Evolutionary conservation across 2,888 invertebrate genomes (phyloP), one percentile per base, ranked within the genome.

Genomic region (Zaprionus lineosus): DNA sequence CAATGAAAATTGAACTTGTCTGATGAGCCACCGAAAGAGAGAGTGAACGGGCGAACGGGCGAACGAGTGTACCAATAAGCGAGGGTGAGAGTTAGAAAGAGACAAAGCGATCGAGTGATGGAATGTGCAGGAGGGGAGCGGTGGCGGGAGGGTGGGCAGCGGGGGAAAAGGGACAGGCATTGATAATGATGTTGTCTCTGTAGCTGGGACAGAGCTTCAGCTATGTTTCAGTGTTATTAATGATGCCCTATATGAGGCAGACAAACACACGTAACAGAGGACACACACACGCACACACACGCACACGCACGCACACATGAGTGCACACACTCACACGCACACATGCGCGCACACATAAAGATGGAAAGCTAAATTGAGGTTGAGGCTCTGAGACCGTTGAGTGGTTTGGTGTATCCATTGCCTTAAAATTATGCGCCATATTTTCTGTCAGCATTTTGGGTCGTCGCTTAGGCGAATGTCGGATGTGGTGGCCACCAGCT

Each of bases 361-460:
- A 65, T 40, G 46, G 26, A n/a, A 18, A 28, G 24, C 72, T 36
- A 61, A 66, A 68, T 72, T 55, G 63, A 61, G 57, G 62, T 52
- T 62, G 56, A 50, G 58, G 21, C 41, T 44, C 29, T 34, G 15
- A 33, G 37, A 15, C n/a, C 16, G 8, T 43, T 18, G 56, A 52
- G 63, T 44, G 66, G 57, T 65, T 51, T 34, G 51, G 46, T 37
- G 43, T 64, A 67, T 67, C 77, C 77, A 64, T 84, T 81, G 74
- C 82, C 77, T 79, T 86, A 76, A 81, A 86, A 81, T 81, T 81
- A 86, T 86, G 74, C 84, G 84, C 78, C 74, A 82, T 84, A 76
- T 81, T 73, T 84, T 79, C 73, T 60, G 60, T 53, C 52, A 62
- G 60, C 52, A 57, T 56, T 73, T 67, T 58, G 72, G 59, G 50